Evolutionary conservation across 2,888 invertebrate genomes (phyloP).

Genomic region (Pyralis farinalis): DNA sequence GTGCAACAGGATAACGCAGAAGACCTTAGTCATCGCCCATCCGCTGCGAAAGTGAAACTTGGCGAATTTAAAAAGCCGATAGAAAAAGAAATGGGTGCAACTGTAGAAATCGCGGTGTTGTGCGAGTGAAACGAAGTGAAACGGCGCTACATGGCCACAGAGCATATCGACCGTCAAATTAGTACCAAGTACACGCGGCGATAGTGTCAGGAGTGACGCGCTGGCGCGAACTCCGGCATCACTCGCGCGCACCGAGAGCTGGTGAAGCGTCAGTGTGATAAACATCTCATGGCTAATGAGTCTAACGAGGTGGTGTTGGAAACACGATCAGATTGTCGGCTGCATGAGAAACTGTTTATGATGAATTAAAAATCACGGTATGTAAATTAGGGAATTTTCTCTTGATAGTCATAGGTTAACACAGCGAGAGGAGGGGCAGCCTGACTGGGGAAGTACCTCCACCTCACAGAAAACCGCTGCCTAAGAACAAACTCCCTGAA

Average conservation of each 20-base stretch:
- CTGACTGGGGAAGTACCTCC: no score
- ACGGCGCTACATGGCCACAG: conserved; percentile 59
- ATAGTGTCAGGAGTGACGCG: conserved; percentile 32
- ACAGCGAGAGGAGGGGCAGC: no score
- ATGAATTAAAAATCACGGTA: no score
- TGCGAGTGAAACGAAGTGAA: conserved; percentile 66
- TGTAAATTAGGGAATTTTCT: no score
- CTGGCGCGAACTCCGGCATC: background rate
- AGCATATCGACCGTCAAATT: conserved; percentile 74
- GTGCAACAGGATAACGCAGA: conserved; percentile 13
- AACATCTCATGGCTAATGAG: conserved; percentile 1
- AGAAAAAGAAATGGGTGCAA: conserved; percentile 49
- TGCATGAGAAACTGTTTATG: no score
- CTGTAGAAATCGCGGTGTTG: conserved; percentile 53
- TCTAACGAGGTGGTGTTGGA: background rate
- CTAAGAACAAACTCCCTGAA: no score
- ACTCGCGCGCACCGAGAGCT: background rate
- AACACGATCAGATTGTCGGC: no score
- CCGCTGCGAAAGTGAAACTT: conserved; percentile 18
- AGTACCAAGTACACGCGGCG: conserved; percentile 51
- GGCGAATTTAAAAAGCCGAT: conserved; percentile 35
- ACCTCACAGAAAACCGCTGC: no score
- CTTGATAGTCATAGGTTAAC: no score
- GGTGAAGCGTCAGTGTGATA: background rate
- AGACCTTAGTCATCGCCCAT: conserved; percentile 5